Base-by-base conservation (phyloP, 2,888 invertebrate species). In the Rosalia funebris region DNA sequence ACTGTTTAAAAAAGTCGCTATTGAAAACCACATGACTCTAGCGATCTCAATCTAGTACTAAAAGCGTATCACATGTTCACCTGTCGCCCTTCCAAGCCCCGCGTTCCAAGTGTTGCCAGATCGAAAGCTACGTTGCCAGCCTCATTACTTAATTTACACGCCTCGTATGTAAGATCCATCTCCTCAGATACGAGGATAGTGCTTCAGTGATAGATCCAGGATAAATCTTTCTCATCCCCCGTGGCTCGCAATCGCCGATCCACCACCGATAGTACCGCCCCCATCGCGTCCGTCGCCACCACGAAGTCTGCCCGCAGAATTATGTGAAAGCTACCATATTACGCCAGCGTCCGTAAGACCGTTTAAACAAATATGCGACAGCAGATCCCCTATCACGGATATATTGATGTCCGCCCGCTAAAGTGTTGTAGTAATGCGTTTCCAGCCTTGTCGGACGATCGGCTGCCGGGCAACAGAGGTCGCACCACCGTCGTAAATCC, bases 361-460 rank as follows among this genome's bases (percentile, higher is more conserved):
- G 80, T 79, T 79, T 79, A 79, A 77, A 78, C 79, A 79, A 79
- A 80, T 80, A 78, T 79, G 78, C 75, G 77, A 79, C 78, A 79
- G 65, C 65, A 77, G 80, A 80, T 80, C 76, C 65, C 72, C 74
- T 79, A 79, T 80, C 79, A 74, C 66, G 69, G 65, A 76, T 75
- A 78, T 79, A 79, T 79, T 79, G 79, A 80, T 79, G 79, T 79
- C 75, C 74, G 73, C 71, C 73, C 73, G 73, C 72, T 71, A 67
- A 71, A 65, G 71, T 70, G 76, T 77, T 75, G 77, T 76, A 74
- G 75, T 77, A 75, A 77, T 76, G 77, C 77, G 76, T 77, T 77
- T 74, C 75, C 75, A 68, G 69, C 66, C 76, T 77, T 77, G 79
- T 78, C 76, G 72, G 71, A 77, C 77, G 76, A 77, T 77, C 76